A percentile compares a stretch with the other conserved stretches of the same genome.
Conservation (phyloP, 1,140 invertebrate genomes). For the Orchesella cincta region DNA sequence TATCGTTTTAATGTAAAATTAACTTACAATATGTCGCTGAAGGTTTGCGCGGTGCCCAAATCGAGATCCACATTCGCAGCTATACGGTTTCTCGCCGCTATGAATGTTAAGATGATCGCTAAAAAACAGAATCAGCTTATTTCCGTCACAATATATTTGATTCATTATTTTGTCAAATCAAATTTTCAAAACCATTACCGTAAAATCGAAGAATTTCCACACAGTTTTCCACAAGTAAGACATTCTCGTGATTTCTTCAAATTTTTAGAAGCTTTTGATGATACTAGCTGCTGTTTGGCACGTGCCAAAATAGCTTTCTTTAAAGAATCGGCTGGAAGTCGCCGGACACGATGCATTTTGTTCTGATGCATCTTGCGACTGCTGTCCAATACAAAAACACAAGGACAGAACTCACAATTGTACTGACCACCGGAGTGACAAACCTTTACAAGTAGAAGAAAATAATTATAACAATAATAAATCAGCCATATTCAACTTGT, state of each 20-base stretch:
- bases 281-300: not conserved
- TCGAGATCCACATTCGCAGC: not conserved
- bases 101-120: slow-evolving; percentile 12
- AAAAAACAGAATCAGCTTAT: slow-evolving; percentile 20
- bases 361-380: not conserved
- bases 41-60: not conserved
- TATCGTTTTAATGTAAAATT: not conserved
- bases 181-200: not conserved
- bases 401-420: not conserved
- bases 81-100: not conserved
- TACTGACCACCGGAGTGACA: not conserved
- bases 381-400: not conserved
- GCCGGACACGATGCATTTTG: not conserved
- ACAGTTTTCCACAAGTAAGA: not conserved
- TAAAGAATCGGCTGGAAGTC: not conserved
- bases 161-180: not conserved
- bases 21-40: not conserved
- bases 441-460: not conserved
- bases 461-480: not conserved
- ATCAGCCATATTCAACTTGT: not conserved
- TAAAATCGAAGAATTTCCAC: not conserved
- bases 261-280: not conserved
- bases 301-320: not conserved
- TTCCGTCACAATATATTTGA: not conserved
- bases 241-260: not conserved